These are phyloP conservation scores for Drosophila neocordata DNA, from an alignment of 1,140 invertebrate genomes.

Conservation along the genomic window DNA sequence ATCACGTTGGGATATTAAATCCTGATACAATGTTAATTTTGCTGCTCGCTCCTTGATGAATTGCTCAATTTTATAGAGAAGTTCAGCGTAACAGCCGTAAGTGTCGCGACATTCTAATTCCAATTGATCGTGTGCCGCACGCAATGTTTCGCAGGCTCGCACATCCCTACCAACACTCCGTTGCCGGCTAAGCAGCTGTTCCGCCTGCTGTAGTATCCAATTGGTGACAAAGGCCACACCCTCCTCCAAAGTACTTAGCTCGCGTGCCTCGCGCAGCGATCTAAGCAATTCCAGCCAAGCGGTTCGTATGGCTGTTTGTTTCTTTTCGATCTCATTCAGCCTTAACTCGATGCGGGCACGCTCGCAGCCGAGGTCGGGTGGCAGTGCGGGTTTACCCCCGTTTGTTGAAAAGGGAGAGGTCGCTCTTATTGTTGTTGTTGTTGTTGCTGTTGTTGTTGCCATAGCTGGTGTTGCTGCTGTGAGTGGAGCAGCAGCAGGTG, in stretches of 20 bases:
- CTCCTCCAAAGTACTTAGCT: conserved; percentile 86
- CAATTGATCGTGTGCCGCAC: conserved; percentile 89
- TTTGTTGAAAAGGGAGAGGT: not conserved
- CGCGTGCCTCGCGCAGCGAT: conserved; percentile 85
- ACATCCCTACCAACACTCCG: conserved; percentile 89
- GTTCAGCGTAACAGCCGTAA: conserved; percentile 89
- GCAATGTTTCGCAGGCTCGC: conserved; percentile 87
- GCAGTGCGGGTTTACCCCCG: conserved; percentile 65
- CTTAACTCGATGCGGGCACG: conserved; percentile 84
- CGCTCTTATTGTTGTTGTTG: not conserved
- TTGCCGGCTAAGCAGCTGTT: conserved; percentile 88
- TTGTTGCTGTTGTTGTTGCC: conserved; percentile 10
- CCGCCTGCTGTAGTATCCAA: conserved; percentile 90
- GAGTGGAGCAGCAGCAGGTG: conserved; percentile 45
- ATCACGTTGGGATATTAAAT: conserved; percentile 87
- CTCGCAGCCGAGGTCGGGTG: conserved; percentile 86
- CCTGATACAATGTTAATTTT: conserved; percentile 77
- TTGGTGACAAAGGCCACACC: conserved; percentile 88
- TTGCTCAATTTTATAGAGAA: conserved; percentile 87
- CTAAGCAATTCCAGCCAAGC: conserved; percentile 86
- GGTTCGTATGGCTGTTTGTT: conserved; percentile 86
- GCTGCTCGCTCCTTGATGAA: conserved; percentile 83
- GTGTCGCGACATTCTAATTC: conserved; percentile 90
- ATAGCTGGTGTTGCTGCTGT: conserved; percentile 13
- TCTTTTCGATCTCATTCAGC: conserved; percentile 85